These are phyloP conservation scores for Shargacucullia verbasci DNA, from an alignment of 2,888 invertebrate genomes.

Conservation along the genomic window DNA sequence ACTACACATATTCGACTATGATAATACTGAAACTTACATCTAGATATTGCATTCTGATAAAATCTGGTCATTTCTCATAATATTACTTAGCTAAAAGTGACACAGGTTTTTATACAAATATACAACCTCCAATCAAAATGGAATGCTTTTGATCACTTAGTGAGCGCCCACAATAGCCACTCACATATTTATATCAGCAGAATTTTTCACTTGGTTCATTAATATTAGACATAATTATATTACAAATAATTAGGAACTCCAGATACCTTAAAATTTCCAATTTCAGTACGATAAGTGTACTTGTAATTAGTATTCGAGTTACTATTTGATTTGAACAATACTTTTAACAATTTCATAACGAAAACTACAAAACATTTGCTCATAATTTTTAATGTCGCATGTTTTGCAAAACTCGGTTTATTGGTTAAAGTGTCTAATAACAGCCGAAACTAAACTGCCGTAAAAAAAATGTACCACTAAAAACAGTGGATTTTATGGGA, in stretches of 20 bases:
- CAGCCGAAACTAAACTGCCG: background rate
- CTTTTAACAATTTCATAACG: slow-evolving; percentile 57
- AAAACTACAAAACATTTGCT: slow-evolving; percentile 54
- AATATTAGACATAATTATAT: slow-evolving; percentile 61
- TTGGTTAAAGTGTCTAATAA: slow-evolving; percentile 1
- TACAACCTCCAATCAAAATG: slow-evolving; percentile 74
- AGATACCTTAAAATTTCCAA: slow-evolving; percentile 73
- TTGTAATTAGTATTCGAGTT: slow-evolving; percentile 79
- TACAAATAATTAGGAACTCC: slow-evolving; percentile 84
- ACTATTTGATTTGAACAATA: slow-evolving; percentile 63
- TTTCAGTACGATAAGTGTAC: slow-evolving; percentile 56
- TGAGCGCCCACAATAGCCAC: slow-evolving; percentile 19
- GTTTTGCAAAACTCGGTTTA: slow-evolving; percentile 24
- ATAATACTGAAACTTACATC: slow-evolving; percentile 86
- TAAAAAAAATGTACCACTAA: too few species aligned
- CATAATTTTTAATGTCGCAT: slow-evolving; percentile 36
- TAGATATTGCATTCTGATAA: slow-evolving; percentile 89
- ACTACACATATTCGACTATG: slow-evolving; percentile 83
- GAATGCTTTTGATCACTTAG: slow-evolving; percentile 72
- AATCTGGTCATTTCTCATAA: slow-evolving; percentile 87
- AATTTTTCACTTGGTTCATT: slow-evolving; percentile 45
- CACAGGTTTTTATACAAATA: slow-evolving; percentile 81
- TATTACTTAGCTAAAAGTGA: slow-evolving; percentile 73
- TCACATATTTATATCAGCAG: slow-evolving; percentile 20
- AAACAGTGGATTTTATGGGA: too few species aligned